These are phyloP conservation scores for Aphodius sticticus DNA, from an alignment of 2,888 invertebrate genomes.

Conservation along the genomic window DNA sequence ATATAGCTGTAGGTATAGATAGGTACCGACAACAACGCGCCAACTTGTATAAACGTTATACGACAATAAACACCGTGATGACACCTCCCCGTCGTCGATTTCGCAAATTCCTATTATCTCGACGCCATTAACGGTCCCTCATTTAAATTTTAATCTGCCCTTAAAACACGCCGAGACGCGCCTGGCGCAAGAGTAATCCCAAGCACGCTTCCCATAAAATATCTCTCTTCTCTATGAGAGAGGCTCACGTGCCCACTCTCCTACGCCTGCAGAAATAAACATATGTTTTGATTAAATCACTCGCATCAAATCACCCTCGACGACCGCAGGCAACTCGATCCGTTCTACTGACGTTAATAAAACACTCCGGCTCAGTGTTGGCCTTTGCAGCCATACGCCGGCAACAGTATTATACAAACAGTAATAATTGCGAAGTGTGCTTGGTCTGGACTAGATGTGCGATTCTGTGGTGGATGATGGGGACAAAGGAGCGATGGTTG, in stretches of 20 bases:
- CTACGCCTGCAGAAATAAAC: slow-evolving; percentile 4
- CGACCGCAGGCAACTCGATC: slow-evolving; percentile 4
- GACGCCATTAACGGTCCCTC: background rate
- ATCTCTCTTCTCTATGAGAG: background rate
- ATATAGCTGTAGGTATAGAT: too few species aligned
- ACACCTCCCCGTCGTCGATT: background rate
- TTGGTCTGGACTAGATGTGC: background rate
- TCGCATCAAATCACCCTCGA: slow-evolving; percentile 4
- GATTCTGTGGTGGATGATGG: background rate
- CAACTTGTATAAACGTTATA: background rate
- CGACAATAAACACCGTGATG: background rate
- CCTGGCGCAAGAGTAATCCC: background rate
- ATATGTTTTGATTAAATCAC: slow-evolving; percentile 4
- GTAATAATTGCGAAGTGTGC: background rate
- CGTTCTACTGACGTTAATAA: background rate
- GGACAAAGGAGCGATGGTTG: background rate
- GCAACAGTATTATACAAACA: slow-evolving; percentile 12
- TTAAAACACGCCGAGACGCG: background rate
- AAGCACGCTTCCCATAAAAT: background rate
- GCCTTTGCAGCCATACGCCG: slow-evolving; percentile 4
- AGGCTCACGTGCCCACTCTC: background rate
- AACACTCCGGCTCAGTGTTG: background rate
- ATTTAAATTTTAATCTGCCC: slow-evolving; percentile 4
- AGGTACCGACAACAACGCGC: background rate
- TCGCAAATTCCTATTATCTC: background rate